Base-by-base conservation (phyloP, 1,140 invertebrate genomes). In the Diorhabda sublineata region DNA sequence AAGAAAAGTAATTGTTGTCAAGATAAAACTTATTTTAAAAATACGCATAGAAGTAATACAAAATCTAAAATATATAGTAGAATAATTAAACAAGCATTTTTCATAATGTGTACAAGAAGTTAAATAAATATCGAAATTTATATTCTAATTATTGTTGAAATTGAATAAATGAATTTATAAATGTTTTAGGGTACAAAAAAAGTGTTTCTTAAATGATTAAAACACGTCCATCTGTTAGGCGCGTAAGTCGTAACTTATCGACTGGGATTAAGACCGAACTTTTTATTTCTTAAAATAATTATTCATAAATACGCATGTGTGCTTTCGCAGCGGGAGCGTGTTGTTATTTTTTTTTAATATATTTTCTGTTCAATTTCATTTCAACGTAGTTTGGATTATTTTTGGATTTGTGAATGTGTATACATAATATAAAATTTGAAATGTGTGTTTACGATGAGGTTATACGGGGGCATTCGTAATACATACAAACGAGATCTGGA, bases 261-360 rank as follows among this genome's bases (percentile, higher is more conserved):
- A 45, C 9, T 8, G 42, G 26, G 66, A 70, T 71, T 67, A 71
- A 69, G 69, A 66, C 67, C 63, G 71, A 68, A 60, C 42, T 68
- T 73, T 70, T 70, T 73, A 73, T 52, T 73, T 73, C 71, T 68
- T 70, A 73, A 73, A 73, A 73, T 73, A 73, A 73, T 73, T 73
- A 73, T 68, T 68, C 69, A 70, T 73, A 70, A 45, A 67, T 64
- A 66, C 64, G 61, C 67, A 64, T 72, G 69, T 69, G 68, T 69
- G 60, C 60, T 43, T 62, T 59, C 71, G 44, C 66, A 52, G 68
- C 68, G 47, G 71, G 71, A 68, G 69, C 57, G 64, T 59, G 8
- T 44, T 42, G 42, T 52, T 26, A 26, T 26, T 26, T 26, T 26
- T 26, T 26, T 26, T 26, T 26, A 26, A 26, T 26, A 26, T 26